These are phyloP conservation scores for Gymnarchus niloticus DNA, from an alignment of 2,113 vertebrate species.

Conservation along the genomic window DNA sequence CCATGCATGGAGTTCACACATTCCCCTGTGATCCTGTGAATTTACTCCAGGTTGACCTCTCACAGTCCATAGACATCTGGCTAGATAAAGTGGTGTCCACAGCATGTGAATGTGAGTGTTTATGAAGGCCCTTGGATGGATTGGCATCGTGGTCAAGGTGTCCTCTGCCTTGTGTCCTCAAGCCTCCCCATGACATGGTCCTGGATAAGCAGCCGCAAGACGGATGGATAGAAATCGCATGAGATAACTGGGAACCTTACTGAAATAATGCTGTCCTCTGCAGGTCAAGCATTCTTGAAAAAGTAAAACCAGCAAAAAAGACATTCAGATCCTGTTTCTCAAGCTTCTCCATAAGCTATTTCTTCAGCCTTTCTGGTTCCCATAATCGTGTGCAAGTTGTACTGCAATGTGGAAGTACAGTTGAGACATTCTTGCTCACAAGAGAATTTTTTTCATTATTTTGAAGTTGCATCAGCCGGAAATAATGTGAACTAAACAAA, in stretches of 20 bases:
- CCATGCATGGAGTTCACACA: neutral
- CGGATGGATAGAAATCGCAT: neutral
- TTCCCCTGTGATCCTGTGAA: neutral
- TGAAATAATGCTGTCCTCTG: neutral
- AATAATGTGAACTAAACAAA: neutral
- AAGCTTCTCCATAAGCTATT: neutral
- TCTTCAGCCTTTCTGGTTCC: neutral
- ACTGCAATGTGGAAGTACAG: neutral
- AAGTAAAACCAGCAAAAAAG: neutral
- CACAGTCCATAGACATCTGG: neutral
- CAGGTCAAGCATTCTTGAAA: neutral
- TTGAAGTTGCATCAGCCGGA: neutral
- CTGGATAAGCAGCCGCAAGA: too few species aligned
- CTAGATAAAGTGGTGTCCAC: neutral
- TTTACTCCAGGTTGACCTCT: too few species aligned
- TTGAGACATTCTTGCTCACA: neutral
- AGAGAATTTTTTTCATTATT: neutral
- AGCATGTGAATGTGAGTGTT: neutral
- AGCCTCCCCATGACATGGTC: too few species aligned
- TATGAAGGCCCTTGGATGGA: neutral
- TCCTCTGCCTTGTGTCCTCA: neutral
- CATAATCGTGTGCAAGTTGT: neutral
- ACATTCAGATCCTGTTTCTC: neutral
- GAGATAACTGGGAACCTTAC: neutral
- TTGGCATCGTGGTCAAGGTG: neutral